Evolutionary conservation across 2,113 vertebrate genomes (phyloP).

Genomic region (Clarias macrocephalus): DNA sequence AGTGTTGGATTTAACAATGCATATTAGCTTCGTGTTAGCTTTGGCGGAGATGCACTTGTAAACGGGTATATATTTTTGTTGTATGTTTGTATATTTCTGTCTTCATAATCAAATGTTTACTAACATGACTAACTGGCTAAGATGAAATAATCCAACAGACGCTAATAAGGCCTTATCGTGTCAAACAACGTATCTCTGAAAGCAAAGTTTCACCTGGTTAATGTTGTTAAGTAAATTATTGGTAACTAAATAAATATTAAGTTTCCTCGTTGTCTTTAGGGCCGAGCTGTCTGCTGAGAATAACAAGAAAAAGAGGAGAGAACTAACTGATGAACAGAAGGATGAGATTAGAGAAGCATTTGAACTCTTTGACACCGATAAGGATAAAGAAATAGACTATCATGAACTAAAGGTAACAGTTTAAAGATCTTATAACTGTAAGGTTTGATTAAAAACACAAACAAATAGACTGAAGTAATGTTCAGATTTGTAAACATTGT

Average conservation of each 20-base stretch:
- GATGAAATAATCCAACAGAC: not conserved
- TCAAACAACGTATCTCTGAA: not conserved
- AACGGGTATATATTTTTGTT: not conserved
- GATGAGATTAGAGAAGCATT: conserved; percentile 98
- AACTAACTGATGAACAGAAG: conserved; percentile 91
- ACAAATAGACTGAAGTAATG: not conserved
- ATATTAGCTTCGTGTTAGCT: not conserved
- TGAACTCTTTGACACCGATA: conserved; percentile 95
- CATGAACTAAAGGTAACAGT: conserved; percentile 89
- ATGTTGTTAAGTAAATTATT: no score
- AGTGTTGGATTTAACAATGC: not conserved
- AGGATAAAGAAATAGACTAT: conserved; percentile 92
- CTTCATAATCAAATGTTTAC: not conserved
- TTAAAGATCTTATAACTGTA: not conserved
- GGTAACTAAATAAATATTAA: not conserved
- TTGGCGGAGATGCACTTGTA: not conserved
- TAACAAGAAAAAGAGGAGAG: conserved; percentile 84
- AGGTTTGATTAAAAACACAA: not conserved
- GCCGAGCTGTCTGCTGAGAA: conserved; percentile 82
- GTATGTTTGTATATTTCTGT: not conserved
- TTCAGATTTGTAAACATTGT: not conserved
- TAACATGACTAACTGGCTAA: not conserved
- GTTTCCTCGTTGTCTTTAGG: conserved; percentile 63
- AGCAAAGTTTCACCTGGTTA: not conserved
- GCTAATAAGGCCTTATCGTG: not conserved